Conservation (phyloP, 2,797 vertebrate species). For the Vespertilio murinus region DNA sequence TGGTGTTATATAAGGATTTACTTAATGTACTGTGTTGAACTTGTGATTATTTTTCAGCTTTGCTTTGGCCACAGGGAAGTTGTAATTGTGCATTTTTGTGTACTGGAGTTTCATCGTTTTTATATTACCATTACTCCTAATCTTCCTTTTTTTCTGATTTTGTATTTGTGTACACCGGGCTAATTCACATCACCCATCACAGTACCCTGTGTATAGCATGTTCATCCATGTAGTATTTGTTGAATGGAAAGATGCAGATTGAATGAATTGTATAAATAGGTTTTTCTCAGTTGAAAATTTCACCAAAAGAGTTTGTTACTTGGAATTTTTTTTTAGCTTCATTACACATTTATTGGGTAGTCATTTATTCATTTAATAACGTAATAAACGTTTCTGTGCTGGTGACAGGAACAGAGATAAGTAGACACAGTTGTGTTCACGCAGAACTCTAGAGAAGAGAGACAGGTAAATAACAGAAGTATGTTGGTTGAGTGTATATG, state of each 20-base stretch:
- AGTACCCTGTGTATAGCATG: not conserved
- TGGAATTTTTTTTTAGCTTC: conserved; percentile 36
- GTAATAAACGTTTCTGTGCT: not conserved
- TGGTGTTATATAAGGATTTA: conserved; percentile 26
- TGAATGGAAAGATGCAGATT: conserved; percentile 28
- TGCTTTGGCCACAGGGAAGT: not conserved
- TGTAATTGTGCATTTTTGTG: conserved; percentile 5
- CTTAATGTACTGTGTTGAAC: not conserved
- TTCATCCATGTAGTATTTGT: conserved; percentile 29
- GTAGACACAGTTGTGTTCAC: not conserved
- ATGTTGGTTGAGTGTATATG: not conserved
- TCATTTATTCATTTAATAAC: conserved; percentile 19
- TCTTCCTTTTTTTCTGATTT: not conserved
- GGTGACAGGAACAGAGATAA: conserved; percentile 29
- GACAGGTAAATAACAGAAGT: conserved; percentile 29
- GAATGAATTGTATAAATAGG: conserved; percentile 35
- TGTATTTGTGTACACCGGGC: not conserved
- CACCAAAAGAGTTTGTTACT: conserved; percentile 2
- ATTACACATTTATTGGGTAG: conserved; percentile 33
- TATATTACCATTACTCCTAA: not conserved
- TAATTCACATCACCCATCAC: not conserved
- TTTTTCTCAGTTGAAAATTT: conserved; percentile 57
- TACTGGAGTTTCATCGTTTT: not conserved
- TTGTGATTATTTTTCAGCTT: conserved; percentile 17
- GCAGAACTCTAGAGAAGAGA: not conserved